Evolutionary conservation across 2,797 vertebrate species (phyloP).

Genomic region (Brotogeris chrysoptera): DNA sequence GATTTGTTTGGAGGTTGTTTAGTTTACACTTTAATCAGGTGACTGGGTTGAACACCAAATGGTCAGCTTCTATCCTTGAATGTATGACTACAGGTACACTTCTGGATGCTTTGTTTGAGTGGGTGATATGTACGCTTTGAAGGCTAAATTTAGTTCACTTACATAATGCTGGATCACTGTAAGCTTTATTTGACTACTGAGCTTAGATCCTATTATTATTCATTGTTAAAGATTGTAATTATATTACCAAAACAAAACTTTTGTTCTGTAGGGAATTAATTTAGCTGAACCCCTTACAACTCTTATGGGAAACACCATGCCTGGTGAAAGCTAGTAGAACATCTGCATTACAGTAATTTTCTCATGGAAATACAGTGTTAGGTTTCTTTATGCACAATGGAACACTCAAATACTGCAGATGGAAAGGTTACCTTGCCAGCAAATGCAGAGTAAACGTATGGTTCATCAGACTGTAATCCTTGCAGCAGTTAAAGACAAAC

Average conservation of each 20-base stretch:
- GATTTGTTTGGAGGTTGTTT: neutral
- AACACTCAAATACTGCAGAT: neutral
- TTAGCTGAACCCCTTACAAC: accelerated
- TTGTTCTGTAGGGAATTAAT: neutral
- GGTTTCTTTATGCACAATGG: neutral
- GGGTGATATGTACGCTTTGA: neutral
- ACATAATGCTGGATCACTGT: neutral
- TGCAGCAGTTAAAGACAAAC: conserved; percentile 60
- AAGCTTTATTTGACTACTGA: neutral
- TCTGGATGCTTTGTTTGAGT: neutral
- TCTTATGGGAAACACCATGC: neutral
- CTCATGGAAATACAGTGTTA: neutral
- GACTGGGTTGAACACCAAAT: neutral
- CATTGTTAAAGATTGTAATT: neutral
- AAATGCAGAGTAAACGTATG: neutral
- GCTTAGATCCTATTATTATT: neutral
- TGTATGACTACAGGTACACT: neutral
- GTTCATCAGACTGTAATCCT: conserved; percentile 25
- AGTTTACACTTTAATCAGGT: neutral
- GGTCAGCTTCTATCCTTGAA: neutral
- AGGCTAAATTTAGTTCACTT: neutral
- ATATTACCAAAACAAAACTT: neutral
- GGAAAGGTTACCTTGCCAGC: conserved; percentile 15
- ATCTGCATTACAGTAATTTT: neutral
- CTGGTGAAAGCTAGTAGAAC: neutral